Evolutionary conservation across 2,888 invertebrate genomes (phyloP), one percentile per base, ranked within the genome.

Genomic region (Myathropa florea): DNA sequence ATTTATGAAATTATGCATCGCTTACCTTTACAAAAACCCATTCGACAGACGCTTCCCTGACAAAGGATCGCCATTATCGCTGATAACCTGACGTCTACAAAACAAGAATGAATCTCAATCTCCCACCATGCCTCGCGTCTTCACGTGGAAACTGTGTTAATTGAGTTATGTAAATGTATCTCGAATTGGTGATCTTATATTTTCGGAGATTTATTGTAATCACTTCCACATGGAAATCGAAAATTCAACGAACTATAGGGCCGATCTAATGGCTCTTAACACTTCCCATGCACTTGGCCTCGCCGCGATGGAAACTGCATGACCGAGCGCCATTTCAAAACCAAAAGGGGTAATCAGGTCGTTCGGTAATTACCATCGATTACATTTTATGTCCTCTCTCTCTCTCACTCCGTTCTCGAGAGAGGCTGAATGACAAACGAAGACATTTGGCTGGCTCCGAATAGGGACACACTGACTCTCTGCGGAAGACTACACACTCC

Each of bases 111-210:
- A 7, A 4, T 55, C 28, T n/a, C 26, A 70, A 59, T 67, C 68
- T 68, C 24, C 64, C 53, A 61, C 64, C 65, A 70, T 70, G 55
- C 26, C 59, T 67, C 65, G 71, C 12, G 23, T 4, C 33, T 61
- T 55, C 57, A 75, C 75, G 61, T 57, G 57, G 65, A 79, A 70
- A 83, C 46, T 60, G 67, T 71, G 78, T 83, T 83, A 83, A 86
- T 86, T 86, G 83, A 86, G 86, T 86, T 86, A 86, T 86, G 86
- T 83, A 86, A 86, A 86, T 86, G 55, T 67, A 83, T 75, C 82
- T 78, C 55, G 70, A 65, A 60, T 60, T 70, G 63, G n/a, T 53
- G 81, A 77, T 77, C 73, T 86, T 77, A 82, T 71, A 72, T 73
- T 70, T 53, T 64, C 23, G 7, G 39, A 86, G 85, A 86, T 86